Evolutionary conservation across 2,113 vertebrate genomes (phyloP), one percentile per base, ranked within the genome.

Genomic region (Neogobius melanostomus): DNA sequence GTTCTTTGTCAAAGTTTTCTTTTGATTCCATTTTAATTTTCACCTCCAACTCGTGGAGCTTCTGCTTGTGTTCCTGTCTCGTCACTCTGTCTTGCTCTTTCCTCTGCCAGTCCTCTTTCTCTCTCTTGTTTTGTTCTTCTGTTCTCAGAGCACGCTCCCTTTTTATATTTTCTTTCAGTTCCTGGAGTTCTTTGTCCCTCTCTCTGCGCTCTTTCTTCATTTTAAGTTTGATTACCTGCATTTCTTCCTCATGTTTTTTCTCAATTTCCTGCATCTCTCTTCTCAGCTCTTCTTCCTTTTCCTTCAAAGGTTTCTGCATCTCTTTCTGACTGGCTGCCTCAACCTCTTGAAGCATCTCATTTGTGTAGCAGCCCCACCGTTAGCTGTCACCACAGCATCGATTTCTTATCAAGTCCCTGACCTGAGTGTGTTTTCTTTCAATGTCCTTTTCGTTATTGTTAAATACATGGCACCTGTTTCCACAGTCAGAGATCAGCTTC

Each of bases 401-500:
- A 52, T 52, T 52, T 12, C 16, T 52, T 52, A 52, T 52, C n/a
- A 52, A 8, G 15, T 52, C 51, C 7, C 3, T 52, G 7, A 52
- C 51, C 16, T 52, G 51, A 12, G n/a, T 12, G 12, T 12, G 8
- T 52, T 52, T 7, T 52, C 6, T 52, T 52, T 52, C 51, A 7
- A n/a, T 6, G 5, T 36, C 45, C 0, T 14, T 0, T 36, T 66
- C 5, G 0, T 17, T 4, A 1, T 74, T 79, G 3, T 63, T 70
- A 17, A 79, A 74, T 0, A 79, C 48, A 0, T 66, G 71, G 11
- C 54, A 42, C 50, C 71, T 79, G 0, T 11, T 50, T 50, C 67
- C 63, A 74, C 67, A 79, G 28, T 74, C 54, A 9, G 4, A 0
- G 3, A 66, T 45, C 49, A 79, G 66, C 7, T 70, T 70, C 5